These are phyloP conservation scores for Rhopalosiphum nymphaeae DNA, from an alignment of 2,888 invertebrate species.

Conservation along the genomic window DNA sequence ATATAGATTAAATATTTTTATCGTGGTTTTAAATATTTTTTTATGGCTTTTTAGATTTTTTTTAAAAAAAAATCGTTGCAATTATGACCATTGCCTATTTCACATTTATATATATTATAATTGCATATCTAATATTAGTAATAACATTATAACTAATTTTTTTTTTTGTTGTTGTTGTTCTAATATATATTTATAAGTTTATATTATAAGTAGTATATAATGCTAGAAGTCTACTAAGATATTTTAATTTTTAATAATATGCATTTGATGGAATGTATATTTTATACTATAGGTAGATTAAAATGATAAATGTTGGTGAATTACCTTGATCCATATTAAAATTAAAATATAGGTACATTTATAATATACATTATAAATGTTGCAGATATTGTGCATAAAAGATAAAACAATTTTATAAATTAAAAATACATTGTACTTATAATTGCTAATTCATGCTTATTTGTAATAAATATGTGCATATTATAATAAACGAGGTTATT, in stretches of 20 bases:
- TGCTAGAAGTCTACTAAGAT: not conserved
- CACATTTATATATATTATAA: not conserved
- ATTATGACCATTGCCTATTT: not conserved
- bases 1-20: not conserved
- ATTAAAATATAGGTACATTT: not conserved
- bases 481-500: not conserved
- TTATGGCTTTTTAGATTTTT: not conserved
- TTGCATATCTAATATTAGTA: not conserved
- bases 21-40: not conserved
- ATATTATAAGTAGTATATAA: not conserved
- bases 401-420: not conserved
- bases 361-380: too few relatives aligned
- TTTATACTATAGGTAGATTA: not conserved
- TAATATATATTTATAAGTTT: not conserved
- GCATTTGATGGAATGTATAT: not conserved
- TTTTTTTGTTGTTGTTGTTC: too few relatives aligned
- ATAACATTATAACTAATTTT: not conserved
- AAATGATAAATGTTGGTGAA: not conserved
- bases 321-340: not conserved
- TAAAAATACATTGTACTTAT: not conserved
- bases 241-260: not conserved
- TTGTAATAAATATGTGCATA: too few relatives aligned
- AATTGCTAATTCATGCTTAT: not conserved
- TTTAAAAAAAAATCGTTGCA: not conserved
- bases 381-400: not conserved